Evolutionary conservation across 1,140 invertebrate species (phyloP), one percentile per base, ranked within the genome.

Genomic region (Dinoponera quadriceps): DNA sequence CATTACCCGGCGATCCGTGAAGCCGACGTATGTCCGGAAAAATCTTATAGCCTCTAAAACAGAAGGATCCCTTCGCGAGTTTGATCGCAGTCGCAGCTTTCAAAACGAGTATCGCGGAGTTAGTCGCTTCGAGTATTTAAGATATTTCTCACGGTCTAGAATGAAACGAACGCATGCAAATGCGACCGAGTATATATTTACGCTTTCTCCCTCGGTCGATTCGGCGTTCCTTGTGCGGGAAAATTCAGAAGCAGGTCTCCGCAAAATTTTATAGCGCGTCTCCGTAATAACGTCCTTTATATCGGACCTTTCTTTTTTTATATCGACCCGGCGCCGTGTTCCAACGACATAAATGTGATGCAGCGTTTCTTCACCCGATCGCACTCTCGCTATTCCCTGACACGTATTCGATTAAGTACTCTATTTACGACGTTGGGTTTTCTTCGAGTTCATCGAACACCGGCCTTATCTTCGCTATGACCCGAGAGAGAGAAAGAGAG

Each of bases 331-430:
- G 27, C n/a, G 16, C 54, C n/a, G 29, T 49, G 9, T 49, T 49
- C 25, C 13, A 60, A 60, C 54, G 77, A 57, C 33, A 81, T 62
- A 59, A 73, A 72, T 59, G 33, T 27, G 27, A 60, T 57, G 27
- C 71, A 68, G 25, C 25, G 22, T 78, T 82, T 63, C 55, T 62
- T 60, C 59, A 71, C 73, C 49, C 65, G 80, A 82, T 63, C 57
- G 44, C 29, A 49, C 27, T 60, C 20, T 22, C 33, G 55, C 44
- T 74, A 73, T 82, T 69, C 25, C 25, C n/a, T 71, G 65, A 80
- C 65, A 71, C 54, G n/a, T 59, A 80, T 85, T 85, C 85, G 84
- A 85, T 85, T 82, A 85, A 86, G 49, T 69, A 73, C 63, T 62
- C 49, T 54, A 71, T 71, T 83, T 86, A 77, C 51, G 78, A 65